Base-by-base conservation (phyloP, 2,888 invertebrate genomes). In the Thereva nobilitata region DNA sequence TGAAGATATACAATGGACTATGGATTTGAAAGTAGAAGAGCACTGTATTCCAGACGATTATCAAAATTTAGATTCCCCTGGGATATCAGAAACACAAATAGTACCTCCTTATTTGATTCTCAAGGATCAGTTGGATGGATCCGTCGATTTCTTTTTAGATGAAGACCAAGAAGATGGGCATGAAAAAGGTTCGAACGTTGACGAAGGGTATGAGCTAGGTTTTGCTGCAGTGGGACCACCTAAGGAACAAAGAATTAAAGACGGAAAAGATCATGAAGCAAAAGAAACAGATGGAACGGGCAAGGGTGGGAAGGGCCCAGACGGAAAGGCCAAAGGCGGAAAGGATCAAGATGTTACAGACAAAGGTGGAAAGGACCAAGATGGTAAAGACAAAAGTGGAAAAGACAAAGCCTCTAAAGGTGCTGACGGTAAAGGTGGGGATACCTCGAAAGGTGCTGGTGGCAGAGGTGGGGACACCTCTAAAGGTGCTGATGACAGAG, bases 21-120 rank as follows among this genome's bases (percentile, higher is more conserved):
- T 53, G 10, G 53, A 2, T 52, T 45, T 42, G 23, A 38, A 8
- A 5, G 10, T 7, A 49, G 49, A 4, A n/a, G 35, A 7, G 52
- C n/a, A 23, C 23, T 23, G 23, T 23, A 2, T 2, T 23, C 23
- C 23, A 23, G 23, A 23, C 23, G 23, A 23, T 23, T 23, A 23
- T 23, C 23, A 23, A 6, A 71, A 73, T 54, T 57, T 72, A 8
- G 72, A 72, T 61, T 71, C 71, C 4, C 73, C 73, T 4, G 69
- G 71, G 5, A 35, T 73, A 23, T 72, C 73, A 9, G 68, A 72
- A 47, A 71, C 65, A 0, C 71, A 68, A 6, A 40, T 70, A 38
- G 41, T 64, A n/a, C 67, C 68, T n/a, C 57, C 68, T 41, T 56
- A 64, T 0, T 65, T 69, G 3, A 12, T 71, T 49, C 4, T 56